Percentiles rank a stretch among this genome's conserved stretches.
Evolutionary conservation across 2,113 vertebrate species (phyloP).

Genomic region (Ochotona curzoniae): DNA sequence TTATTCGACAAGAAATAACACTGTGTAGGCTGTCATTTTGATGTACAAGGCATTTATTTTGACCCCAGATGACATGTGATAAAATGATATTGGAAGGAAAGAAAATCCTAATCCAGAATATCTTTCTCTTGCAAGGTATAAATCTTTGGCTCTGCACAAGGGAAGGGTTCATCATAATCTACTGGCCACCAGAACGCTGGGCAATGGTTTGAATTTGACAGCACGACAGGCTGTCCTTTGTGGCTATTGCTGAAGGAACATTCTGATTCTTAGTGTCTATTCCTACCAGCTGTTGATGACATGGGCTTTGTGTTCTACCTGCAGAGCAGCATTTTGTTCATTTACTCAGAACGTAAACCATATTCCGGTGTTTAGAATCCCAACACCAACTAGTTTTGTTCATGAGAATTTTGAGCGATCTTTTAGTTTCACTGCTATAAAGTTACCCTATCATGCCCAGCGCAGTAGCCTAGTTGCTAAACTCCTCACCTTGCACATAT

Average conservation of each 20-base stretch:
- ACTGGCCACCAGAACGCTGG: not conserved
- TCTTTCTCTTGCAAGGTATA: not conserved
- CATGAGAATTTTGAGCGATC: not conserved
- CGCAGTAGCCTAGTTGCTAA: too few species aligned
- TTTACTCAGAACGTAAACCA: not conserved
- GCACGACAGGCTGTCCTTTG: not conserved
- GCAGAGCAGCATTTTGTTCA: not conserved
- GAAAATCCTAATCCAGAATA: slow-evolving; percentile 21
- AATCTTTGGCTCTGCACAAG: not conserved
- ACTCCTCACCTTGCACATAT: too few species aligned
- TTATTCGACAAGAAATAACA: slow-evolving; percentile 20
- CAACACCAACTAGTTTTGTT: not conserved
- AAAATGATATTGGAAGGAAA: slow-evolving; percentile 42
- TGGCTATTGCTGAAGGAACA: not conserved
- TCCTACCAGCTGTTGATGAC: not conserved
- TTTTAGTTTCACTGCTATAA: slow-evolving; percentile 1
- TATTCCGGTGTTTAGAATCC: not conserved
- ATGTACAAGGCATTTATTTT: slow-evolving; percentile 30
- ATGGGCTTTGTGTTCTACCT: not conserved
- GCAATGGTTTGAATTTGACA: not conserved
- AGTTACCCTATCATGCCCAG: not conserved
- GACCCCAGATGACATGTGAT: not conserved
- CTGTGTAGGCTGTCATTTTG: not conserved
- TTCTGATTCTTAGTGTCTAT: not conserved
- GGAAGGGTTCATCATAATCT: not conserved